Percentiles rank a stretch among this genome's conserved stretches.
phyloP scores from a whole-genome alignment of 2,113 vertebrate species.

The Amazona vittata region DNA sequence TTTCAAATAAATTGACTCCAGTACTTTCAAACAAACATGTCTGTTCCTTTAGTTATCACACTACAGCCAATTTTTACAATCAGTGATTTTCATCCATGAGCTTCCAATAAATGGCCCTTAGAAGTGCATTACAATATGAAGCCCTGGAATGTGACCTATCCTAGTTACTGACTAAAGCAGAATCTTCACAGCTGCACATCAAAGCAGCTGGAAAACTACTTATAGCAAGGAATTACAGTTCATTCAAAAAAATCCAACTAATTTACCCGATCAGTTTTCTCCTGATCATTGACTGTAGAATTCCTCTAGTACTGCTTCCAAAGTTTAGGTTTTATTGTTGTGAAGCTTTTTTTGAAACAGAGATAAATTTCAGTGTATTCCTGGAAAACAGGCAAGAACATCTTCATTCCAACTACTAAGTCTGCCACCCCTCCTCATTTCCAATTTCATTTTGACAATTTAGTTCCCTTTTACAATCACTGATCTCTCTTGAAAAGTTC shows the following conservation, averaged over 20 bases:
- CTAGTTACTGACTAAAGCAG: background rate
- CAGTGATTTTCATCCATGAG: background rate
- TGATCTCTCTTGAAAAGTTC: background rate
- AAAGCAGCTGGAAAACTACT: conserved; percentile 9
- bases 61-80: background rate
- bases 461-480: background rate
- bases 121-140: background rate
- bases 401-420: background rate
- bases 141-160: conserved; percentile 9
- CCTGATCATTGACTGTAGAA: background rate
- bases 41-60: background rate
- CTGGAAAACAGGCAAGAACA: background rate
- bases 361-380: background rate
- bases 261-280: background rate
- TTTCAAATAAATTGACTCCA: background rate
- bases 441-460: background rate
- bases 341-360: background rate
- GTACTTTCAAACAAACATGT: background rate
- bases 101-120: background rate
- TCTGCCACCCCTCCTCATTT: background rate
- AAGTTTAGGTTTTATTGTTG: background rate
- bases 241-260: background rate
- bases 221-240: background rate
- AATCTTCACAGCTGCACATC: conserved; percentile 28
- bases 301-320: background rate